These are phyloP conservation scores for Etheostoma nigrum DNA, from an alignment of 2,797 vertebrate species.

Conservation along the genomic window DNA sequence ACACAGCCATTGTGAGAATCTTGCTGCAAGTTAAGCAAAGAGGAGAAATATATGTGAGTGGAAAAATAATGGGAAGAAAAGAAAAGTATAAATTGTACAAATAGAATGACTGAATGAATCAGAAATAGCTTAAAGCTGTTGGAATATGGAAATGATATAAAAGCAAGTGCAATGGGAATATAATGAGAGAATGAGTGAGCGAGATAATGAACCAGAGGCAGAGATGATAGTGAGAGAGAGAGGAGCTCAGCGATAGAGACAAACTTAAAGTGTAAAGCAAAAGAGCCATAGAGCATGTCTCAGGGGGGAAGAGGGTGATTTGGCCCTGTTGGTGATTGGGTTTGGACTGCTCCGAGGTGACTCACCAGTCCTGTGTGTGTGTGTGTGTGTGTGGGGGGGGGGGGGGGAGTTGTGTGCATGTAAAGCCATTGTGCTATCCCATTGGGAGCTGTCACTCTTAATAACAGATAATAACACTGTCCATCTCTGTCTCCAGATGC, in stretches of 20 bases:
- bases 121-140: conserved; percentile 61
- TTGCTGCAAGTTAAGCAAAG: conserved; percentile 41
- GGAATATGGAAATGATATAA: conserved; percentile 53
- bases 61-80: conserved; percentile 25
- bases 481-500: conserved; percentile 60
- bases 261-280: conserved; percentile 35
- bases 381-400: conserved; percentile 22
- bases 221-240: conserved; percentile 22
- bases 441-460: conserved; percentile 68
- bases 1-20: conserved; percentile 24
- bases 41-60: conserved; percentile 12
- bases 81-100: conserved; percentile 41
- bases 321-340: conserved; percentile 65
- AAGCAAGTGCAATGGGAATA: conserved; percentile 49
- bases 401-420: too few species aligned
- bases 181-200: conserved; percentile 57
- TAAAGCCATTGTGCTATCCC: conserved; percentile 31
- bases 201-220: conserved; percentile 37
- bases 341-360: conserved; percentile 67
- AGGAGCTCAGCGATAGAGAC: conserved; percentile 23
- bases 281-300: conserved; percentile 48
- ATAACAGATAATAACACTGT: conserved; percentile 69
- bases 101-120: conserved; percentile 44
- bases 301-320: conserved; percentile 61
- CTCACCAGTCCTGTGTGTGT: conserved; percentile 64